Percentiles rank a stretch among this genome's conserved stretches.
Evolutionary conservation across 2,797 vertebrate genomes (phyloP).

Genomic region (Enteromius treurensis): DNA sequence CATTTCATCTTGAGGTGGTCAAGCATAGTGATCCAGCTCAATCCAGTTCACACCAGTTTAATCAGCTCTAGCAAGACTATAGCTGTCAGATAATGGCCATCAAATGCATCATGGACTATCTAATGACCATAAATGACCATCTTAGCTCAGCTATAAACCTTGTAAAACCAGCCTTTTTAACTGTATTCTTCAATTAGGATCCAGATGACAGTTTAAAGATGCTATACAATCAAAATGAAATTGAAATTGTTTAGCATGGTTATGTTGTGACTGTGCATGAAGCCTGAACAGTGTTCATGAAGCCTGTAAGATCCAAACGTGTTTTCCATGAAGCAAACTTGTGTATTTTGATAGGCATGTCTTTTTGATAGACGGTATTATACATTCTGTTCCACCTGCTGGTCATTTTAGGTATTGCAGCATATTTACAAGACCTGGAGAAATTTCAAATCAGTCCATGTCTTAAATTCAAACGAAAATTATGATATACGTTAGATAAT

Average conservation of each 20-base stretch:
- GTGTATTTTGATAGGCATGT: background rate
- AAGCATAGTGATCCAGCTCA: conserved; percentile 21
- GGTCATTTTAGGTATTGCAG: background rate
- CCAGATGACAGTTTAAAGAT: background rate
- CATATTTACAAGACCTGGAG: background rate
- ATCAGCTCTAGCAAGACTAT: background rate
- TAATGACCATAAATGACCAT: background rate
- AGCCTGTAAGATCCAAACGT: background rate
- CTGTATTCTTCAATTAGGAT: background rate
- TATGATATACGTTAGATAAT: background rate
- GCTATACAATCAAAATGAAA: background rate
- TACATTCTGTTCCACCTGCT: conserved; percentile 22
- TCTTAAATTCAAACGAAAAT: background rate
- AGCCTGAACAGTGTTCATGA: background rate
- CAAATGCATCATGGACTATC: background rate
- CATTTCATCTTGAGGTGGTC: background rate
- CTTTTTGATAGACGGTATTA: background rate
- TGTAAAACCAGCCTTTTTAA: background rate
- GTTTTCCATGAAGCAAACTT: background rate
- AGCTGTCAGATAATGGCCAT: background rate
- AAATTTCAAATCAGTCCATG: background rate
- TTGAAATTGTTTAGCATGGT: background rate
- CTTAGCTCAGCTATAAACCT: background rate
- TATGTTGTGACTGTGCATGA: background rate
- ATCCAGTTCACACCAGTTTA: conserved; percentile 18